Evolutionary conservation across 2,888 invertebrate genomes (phyloP).

Genomic region (Blastobasis adustella): DNA sequence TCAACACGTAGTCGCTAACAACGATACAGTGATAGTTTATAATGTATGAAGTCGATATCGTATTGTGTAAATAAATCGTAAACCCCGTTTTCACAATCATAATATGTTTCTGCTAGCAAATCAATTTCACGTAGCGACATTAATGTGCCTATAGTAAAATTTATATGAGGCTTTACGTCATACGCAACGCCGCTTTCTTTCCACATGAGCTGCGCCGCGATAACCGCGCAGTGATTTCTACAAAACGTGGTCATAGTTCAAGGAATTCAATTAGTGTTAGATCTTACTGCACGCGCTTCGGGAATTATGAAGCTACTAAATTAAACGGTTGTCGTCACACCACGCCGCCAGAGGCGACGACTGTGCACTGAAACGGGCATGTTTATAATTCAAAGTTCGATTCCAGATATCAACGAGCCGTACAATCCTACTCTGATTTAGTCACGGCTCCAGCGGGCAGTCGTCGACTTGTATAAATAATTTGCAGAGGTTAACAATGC

Average conservation of each 20-base stretch:
- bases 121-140: conserved; percentile 75
- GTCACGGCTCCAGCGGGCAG: no score
- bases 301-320: neutral
- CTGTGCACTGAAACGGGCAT: no score
- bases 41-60: conserved; percentile 60
- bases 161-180: conserved; percentile 71
- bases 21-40: conserved; percentile 54
- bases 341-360: no score
- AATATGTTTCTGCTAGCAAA: conserved; percentile 74
- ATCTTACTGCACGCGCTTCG: neutral
- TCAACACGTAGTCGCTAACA: conserved; percentile 27
- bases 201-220: conserved; percentile 45
- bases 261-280: conserved; percentile 16
- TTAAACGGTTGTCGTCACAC: neutral
- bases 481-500: neutral
- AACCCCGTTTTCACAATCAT: conserved; percentile 75
- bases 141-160: conserved; percentile 73
- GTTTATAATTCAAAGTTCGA: no score
- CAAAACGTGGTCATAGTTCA: conserved; percentile 40
- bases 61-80: conserved; percentile 73
- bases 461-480: no score
- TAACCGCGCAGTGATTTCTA: conserved; percentile 35
- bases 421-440: no score
- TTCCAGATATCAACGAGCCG: no score
- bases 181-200: conserved; percentile 51